Percentiles rank a stretch among this genome's conserved stretches.
These are phyloP conservation scores for Etheostoma perlongum DNA, from an alignment of 2,797 vertebrate species.

Conservation along the genomic window DNA sequence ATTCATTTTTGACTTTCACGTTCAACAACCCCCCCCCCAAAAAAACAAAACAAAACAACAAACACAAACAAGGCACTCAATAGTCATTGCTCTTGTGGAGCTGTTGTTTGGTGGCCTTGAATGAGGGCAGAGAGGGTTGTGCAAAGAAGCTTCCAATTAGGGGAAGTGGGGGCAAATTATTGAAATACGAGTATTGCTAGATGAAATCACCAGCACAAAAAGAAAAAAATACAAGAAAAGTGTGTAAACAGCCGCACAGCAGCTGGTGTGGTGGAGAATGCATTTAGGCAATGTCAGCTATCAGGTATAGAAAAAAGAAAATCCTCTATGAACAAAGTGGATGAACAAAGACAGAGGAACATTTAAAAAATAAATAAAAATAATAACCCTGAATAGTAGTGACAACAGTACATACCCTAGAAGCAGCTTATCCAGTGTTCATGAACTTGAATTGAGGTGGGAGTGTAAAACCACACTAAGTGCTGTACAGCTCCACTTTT, in stretches of 20 bases:
- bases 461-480: background rate
- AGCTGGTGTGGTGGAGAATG: background rate
- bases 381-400: background rate
- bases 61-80: conserved; percentile 18
- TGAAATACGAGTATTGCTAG: background rate
- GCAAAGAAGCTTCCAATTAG: background rate
- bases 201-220: background rate
- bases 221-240: too few relatives aligned
- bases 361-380: background rate
- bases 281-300: background rate
- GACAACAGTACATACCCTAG: background rate
- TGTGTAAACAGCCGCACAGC: background rate
- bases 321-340: background rate
- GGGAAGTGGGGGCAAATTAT: background rate
- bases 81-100: conserved; percentile 37
- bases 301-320: background rate
- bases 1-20: background rate
- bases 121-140: background rate
- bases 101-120: conserved; percentile 4
- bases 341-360: conserved; percentile 1
- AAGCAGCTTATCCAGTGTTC: background rate
- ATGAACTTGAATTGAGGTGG: background rate
- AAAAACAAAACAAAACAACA: too few relatives aligned
- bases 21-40: conserved; percentile 15
- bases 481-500: background rate